Percentiles rank a stretch among this genome's conserved stretches.
These are phyloP conservation scores for Stegodyphus dumicola DNA, from an alignment of 1,140 invertebrate species.

Conservation along the genomic window DNA sequence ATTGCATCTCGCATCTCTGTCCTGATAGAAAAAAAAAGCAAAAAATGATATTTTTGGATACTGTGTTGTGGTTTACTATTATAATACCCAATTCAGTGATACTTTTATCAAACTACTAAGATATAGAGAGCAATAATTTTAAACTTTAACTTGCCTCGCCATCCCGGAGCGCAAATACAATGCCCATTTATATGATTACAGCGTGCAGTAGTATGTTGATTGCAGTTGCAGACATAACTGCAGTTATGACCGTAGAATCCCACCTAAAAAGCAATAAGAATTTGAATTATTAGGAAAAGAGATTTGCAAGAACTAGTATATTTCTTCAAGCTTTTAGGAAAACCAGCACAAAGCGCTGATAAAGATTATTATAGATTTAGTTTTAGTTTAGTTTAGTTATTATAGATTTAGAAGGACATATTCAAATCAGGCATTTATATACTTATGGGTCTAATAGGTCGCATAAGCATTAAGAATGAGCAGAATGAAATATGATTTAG, in stretches of 20 bases:
- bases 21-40: slow-evolving; percentile 1
- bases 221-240: slow-evolving; percentile 47
- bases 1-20: slow-evolving; percentile 21
- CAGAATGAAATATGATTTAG: no score
- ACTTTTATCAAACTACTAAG: not conserved
- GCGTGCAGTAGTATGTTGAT: slow-evolving; percentile 30
- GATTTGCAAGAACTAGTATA: no score
- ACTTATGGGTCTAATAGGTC: no score
- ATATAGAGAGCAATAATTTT: not conserved
- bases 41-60: not conserved
- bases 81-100: not conserved
- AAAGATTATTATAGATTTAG: no score
- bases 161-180: slow-evolving; percentile 72
- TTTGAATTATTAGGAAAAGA: no score
- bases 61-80: not conserved
- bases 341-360: no score
- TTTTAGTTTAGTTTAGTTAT: no score
- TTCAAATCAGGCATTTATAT: no score
- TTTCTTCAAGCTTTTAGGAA: no score
- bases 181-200: slow-evolving; percentile 71
- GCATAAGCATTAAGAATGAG: no score
- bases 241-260: slow-evolving; percentile 53
- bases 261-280: not conserved
- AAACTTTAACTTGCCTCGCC: slow-evolving; percentile 66
- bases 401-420: no score